Conservation (phyloP, 2,113 vertebrate genomes). For the Erythrocercus mccallii region DNA sequence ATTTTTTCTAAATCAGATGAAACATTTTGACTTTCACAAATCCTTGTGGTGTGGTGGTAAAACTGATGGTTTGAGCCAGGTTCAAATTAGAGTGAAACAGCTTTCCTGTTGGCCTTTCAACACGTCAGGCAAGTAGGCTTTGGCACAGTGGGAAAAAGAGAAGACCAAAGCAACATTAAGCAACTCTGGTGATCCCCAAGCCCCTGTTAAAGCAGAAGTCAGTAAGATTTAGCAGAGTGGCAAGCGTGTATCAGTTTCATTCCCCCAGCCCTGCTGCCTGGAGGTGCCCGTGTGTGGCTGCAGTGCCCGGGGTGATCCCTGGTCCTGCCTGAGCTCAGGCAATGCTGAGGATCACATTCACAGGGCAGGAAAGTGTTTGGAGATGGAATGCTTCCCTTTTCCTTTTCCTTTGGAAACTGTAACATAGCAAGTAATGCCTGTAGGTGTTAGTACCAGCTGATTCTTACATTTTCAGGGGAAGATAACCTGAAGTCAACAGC, state of each 20-base stretch:
- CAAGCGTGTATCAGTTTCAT: not conserved
- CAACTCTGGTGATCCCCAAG: not conserved
- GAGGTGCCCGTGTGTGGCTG: not conserved
- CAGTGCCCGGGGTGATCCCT: fast-evolving
- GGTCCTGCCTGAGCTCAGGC: not conserved
- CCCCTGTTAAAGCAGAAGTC: not conserved
- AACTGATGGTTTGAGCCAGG: not conserved
- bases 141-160: not conserved
- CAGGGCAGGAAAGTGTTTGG: not conserved
- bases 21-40: not conserved
- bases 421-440: fast-evolving
- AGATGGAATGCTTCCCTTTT: not conserved
- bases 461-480: not conserved
- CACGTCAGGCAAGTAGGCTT: not conserved
- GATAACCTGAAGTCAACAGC: not conserved
- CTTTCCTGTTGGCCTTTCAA: not conserved
- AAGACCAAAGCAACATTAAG: not conserved
- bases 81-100: not conserved
- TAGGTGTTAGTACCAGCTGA: not conserved
- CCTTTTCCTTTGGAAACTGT: not conserved
- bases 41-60: not conserved
- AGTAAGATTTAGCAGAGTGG: not conserved
- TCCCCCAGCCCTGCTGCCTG: fast-evolving
- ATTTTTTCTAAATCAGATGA: not conserved
- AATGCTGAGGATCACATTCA: not conserved